A percentile compares a stretch with the other conserved stretches of the same genome.
These are phyloP conservation scores for Panagrolaimus sp. DNA, from an alignment of 1,140 invertebrate genomes.

Conservation along the genomic window DNA sequence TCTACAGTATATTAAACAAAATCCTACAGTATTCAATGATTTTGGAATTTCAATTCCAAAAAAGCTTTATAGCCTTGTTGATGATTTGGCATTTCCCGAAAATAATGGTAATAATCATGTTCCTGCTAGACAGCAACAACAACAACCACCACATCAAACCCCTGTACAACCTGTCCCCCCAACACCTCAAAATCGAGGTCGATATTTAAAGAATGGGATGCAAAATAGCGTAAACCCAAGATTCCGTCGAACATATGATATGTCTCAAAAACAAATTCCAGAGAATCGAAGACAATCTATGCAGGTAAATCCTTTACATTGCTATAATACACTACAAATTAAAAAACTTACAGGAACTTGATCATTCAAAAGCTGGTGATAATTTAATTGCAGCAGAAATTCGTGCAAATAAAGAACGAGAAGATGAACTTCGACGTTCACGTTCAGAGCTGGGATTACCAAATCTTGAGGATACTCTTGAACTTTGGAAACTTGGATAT, in stretches of 20 bases:
- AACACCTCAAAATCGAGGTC: background rate
- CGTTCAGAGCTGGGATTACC: background rate
- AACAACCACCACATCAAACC: too few relatives aligned
- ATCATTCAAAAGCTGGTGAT: background rate
- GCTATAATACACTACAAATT: too few relatives aligned
- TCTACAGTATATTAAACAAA: background rate
- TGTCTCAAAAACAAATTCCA: background rate
- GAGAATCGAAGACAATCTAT: constrained; percentile 2
- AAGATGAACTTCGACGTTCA: constrained; percentile 3
- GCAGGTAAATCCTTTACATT: background rate
- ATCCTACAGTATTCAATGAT: background rate
- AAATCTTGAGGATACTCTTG: constrained; percentile 7
- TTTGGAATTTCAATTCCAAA: constrained; percentile 4
- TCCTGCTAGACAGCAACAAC: background rate
- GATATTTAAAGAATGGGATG: constrained; percentile 5
- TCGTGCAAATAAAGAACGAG: background rate
- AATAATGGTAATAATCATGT: background rate
- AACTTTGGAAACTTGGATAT: background rate
- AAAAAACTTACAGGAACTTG: background rate
- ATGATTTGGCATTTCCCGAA: background rate
- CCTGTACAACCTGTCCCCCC: constrained; percentile 4
- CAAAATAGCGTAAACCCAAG: background rate
- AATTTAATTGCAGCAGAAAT: constrained; percentile 1
- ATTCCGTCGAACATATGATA: background rate
- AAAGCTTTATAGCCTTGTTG: background rate